Percentiles rank a stretch among this genome's conserved stretches.
phyloP scores from a whole-genome alignment of 2,888 invertebrate species.

The Tetramorium bicarinatum region DNA sequence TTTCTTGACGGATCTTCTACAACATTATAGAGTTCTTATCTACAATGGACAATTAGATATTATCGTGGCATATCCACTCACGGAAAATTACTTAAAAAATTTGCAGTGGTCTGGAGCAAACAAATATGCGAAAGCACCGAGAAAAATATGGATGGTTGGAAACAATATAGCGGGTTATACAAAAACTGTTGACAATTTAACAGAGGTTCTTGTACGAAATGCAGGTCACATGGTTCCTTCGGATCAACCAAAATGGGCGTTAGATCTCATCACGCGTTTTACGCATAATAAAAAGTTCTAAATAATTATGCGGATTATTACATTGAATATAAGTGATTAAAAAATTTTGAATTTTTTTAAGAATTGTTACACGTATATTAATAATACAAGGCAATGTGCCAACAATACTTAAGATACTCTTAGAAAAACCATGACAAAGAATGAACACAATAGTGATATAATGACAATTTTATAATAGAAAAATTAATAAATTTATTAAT shows the following conservation, averaged over 20 bases:
- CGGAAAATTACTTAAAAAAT: constrained; percentile 92
- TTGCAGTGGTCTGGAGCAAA: constrained; percentile 86
- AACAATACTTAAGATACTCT: constrained; percentile 16
- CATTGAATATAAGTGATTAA: constrained; percentile 51
- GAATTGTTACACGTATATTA: constrained; percentile 10
- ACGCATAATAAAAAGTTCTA: constrained; percentile 82
- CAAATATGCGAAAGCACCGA: constrained; percentile 84
- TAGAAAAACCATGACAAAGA: neutral
- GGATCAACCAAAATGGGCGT: constrained; percentile 87
- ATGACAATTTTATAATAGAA: constrained; percentile 55
- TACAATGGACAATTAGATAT: constrained; percentile 97
- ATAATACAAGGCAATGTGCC: constrained; percentile 14
- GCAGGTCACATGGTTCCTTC: constrained; percentile 87
- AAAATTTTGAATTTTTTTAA: constrained; percentile 19
- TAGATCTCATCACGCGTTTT: constrained; percentile 86
- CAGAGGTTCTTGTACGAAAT: constrained; percentile 85
- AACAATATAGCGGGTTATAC: constrained; percentile 86
- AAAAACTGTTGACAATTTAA: constrained; percentile 84
- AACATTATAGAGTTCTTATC: constrained; percentile 91
- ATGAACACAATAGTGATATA: neutral
- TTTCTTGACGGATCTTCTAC: constrained; percentile 90
- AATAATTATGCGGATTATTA: constrained; percentile 29
- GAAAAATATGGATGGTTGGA: constrained; percentile 86
- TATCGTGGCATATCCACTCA: constrained; percentile 95
- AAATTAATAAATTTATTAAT: constrained; percentile 66